Evolutionary conservation across 2,888 invertebrate species (phyloP).

Genomic region (Hoplodrina ambigua): DNA sequence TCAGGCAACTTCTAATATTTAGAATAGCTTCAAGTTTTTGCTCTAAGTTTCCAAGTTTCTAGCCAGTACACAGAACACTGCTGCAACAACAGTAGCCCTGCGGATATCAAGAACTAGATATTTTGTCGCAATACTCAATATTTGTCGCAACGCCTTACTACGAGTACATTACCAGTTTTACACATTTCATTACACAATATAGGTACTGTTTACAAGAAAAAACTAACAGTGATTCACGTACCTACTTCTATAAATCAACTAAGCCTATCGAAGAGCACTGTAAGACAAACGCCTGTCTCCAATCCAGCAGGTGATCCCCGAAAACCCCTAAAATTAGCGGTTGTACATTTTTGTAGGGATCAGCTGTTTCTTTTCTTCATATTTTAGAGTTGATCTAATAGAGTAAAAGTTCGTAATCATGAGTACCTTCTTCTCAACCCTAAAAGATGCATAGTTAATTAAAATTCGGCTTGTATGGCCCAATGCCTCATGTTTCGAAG

Average conservation of each 20-base stretch:
- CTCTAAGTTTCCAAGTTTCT: background rate
- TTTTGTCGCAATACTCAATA: slow-evolving; percentile 52
- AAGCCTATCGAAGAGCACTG: background rate
- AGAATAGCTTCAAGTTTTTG: slow-evolving; percentile 4
- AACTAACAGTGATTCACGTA: slow-evolving; percentile 1
- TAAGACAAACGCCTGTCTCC: no score
- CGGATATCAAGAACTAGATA: slow-evolving; percentile 51
- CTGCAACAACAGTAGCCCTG: slow-evolving; percentile 18
- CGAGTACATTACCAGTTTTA: slow-evolving; percentile 20
- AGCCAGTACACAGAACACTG: background rate
- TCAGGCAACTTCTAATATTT: background rate
- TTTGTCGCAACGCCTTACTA: slow-evolving; percentile 48
- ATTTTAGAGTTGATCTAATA: no score
- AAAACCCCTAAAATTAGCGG: no score
- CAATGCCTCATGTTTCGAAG: background rate
- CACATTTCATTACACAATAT: slow-evolving; percentile 29
- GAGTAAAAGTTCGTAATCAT: no score
- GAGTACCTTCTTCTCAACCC: no score
- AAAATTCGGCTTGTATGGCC: background rate
- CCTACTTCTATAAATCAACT: no score
- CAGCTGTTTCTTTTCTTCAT: no score
- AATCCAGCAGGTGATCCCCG: no score
- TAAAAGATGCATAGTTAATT: no score
- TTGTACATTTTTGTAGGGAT: no score
- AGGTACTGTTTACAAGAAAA: slow-evolving; percentile 15